Evolutionary conservation across 1,140 invertebrate genomes (phyloP), one percentile per base, ranked within the genome.

Genomic region (Dreissena polymorpha): DNA sequence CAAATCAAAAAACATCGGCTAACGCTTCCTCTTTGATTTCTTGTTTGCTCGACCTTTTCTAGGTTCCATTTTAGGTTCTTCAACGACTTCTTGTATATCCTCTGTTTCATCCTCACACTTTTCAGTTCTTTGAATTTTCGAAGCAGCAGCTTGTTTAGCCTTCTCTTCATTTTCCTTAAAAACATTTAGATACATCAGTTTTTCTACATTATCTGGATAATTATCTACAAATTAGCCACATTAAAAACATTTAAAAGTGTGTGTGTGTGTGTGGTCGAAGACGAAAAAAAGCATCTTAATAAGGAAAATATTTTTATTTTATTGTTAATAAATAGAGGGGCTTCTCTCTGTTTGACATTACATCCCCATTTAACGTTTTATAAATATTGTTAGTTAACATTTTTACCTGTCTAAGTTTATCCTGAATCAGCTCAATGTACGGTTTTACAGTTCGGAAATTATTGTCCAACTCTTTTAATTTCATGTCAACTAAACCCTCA

Each of bases 31-130:
- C 2, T 39, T 39, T 39, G 39, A 39, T 39, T 39, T 39, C 39
- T 8, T 39, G 39, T 39, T 39, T 39, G 39, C 39, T 39, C 39
- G 39, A 5, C 39, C 39, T 39, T 39, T 39, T 8, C 39, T 39
- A 5, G 39, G 39, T 39, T 2, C 39, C 39, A 39, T 8, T 8
- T 39, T 39, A 39, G 76, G 76, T 21, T 69, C 76, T 16, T 69
- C 65, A 16, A 79, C 76, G 70, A 79, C 76, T 25, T 69, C 25
- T 13, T 79, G 64, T 13, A 79, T 68, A 21, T 53, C 50, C 10
- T 71, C 65, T 27, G 69, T 13, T 63, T 79, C 76, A 39, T 69
- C 76, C 10, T 79, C 76, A 64, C 50, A 79, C 18, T 79, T 23
- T 27, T 79, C 76, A 51, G 25, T 29, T 12, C 10, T 21, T 27